These are phyloP conservation scores for Trematomus loennbergii DNA, from an alignment of 2,113 vertebrate genomes.

Conservation along the genomic window DNA sequence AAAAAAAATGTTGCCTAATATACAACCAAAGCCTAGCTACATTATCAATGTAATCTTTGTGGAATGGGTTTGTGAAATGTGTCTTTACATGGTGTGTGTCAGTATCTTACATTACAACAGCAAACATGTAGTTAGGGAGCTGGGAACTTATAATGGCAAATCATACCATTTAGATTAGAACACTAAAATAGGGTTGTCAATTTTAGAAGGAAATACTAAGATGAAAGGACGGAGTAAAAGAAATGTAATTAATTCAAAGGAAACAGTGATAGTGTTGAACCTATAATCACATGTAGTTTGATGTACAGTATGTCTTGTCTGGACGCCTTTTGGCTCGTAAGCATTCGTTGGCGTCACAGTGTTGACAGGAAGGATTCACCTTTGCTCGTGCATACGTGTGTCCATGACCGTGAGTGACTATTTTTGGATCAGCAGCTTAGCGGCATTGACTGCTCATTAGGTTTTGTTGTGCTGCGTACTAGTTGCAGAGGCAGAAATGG, in stretches of 20 bases:
- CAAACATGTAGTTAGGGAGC: slow-evolving; percentile 22
- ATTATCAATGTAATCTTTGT: not conserved
- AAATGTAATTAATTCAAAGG: not conserved
- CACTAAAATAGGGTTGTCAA: slow-evolving; percentile 1
- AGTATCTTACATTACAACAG: not conserved
- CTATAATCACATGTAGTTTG: slow-evolving; percentile 18
- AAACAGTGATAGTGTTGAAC: slow-evolving; percentile 14
- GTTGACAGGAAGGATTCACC: slow-evolving; percentile 58
- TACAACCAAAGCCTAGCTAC: not conserved
- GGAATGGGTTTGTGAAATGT: not conserved
- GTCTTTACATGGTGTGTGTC: not conserved
- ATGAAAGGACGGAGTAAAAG: slow-evolving; percentile 1
- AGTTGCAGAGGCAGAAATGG: slow-evolving; percentile 18
- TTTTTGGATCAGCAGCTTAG: slow-evolving; percentile 76
- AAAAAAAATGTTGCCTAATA: not conserved
- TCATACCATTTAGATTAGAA: slow-evolving; percentile 25
- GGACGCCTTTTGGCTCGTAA: slow-evolving; percentile 11
- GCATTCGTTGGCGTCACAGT: slow-evolving; percentile 36
- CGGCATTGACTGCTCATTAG: slow-evolving; percentile 42
- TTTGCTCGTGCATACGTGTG: slow-evolving; percentile 60
- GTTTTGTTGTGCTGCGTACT: slow-evolving; percentile 59
- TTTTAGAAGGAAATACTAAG: slow-evolving; percentile 11
- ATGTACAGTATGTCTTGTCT: slow-evolving; percentile 20
- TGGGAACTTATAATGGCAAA: slow-evolving; percentile 16
- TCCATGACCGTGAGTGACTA: slow-evolving; percentile 61